Evolutionary conservation across 2,888 invertebrate species (phyloP).

Genomic region (Sarcophaga carnaria): DNA sequence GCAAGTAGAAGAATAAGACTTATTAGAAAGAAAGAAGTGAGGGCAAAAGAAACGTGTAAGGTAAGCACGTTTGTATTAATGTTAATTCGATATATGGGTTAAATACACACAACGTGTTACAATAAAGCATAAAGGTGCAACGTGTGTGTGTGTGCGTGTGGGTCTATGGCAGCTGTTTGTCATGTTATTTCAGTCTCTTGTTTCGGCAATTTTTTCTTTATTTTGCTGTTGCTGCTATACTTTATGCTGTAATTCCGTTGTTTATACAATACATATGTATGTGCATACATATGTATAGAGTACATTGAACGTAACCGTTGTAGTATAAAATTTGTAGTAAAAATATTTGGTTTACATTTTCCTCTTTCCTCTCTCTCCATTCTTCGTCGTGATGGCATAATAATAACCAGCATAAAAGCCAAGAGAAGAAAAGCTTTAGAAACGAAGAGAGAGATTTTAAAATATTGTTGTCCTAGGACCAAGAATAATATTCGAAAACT

Average conservation of each 20-base stretch:
- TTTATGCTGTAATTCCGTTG: conserved; percentile 6
- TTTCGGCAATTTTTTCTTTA: conserved; percentile 5
- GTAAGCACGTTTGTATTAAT: conserved; percentile 9
- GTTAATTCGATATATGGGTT: conserved; percentile 59
- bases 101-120: conserved; percentile 46
- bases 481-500: conserved; percentile 29
- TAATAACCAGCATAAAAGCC: conserved; percentile 44
- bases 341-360: conserved; percentile 8
- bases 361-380: background rate
- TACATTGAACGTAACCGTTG: conserved; percentile 54
- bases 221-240: conserved; percentile 11
- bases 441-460: background rate
- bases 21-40: background rate
- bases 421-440: conserved; percentile 29
- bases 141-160: background rate
- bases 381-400: background rate
- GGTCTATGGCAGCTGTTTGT: conserved; percentile 16
- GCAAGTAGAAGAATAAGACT: conserved; percentile 15
- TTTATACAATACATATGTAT: conserved; percentile 31
- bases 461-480: conserved; percentile 68
- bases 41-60: background rate
- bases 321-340: conserved; percentile 51
- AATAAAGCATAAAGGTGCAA: background rate
- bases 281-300: conserved; percentile 3
- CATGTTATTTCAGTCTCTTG: conserved; percentile 34